Percentiles rank a stretch among this genome's conserved stretches.
Evolutionary conservation across 2,888 invertebrate genomes (phyloP).

Genomic region (Drosophila antonietae): DNA sequence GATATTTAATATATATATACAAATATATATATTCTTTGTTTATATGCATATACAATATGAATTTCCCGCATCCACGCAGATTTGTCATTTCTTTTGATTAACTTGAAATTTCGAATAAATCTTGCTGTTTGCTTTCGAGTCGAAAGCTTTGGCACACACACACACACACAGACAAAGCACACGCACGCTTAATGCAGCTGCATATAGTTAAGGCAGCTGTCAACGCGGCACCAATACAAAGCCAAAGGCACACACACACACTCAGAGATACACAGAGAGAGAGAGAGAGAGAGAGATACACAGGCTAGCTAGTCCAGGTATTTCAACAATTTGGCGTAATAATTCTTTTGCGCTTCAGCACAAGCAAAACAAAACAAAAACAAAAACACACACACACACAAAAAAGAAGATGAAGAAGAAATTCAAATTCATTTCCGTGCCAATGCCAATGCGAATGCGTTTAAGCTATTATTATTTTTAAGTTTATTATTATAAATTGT

Average conservation of each 20-base stretch:
- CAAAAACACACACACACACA: neutral
- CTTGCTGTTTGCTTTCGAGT: neutral
- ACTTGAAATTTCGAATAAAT: neutral
- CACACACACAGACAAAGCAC: slow-evolving; percentile 5
- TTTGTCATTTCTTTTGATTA: neutral
- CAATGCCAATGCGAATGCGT: slow-evolving; percentile 29
- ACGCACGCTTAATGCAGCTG: slow-evolving; percentile 6
- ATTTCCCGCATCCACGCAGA: neutral
- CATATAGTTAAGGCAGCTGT: slow-evolving; percentile 5
- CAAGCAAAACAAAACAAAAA: neutral
- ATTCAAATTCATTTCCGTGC: slow-evolving; percentile 48
- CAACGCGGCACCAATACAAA: slow-evolving; percentile 14
- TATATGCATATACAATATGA: neutral
- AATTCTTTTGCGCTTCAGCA: slow-evolving; percentile 23
- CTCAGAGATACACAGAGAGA: neutral
- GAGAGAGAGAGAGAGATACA: neutral
- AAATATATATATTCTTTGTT: neutral
- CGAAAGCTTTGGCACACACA: slow-evolving; percentile 3
- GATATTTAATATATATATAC: neutral
- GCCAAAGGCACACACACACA: neutral
- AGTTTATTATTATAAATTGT: slow-evolving; percentile 5
- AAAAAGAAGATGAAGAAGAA: slow-evolving; percentile 12
- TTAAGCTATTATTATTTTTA: slow-evolving; percentile 13
- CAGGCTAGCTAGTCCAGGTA: neutral
- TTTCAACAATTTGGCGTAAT: slow-evolving; percentile 13